Evolutionary conservation across 2,888 invertebrate species (phyloP).

Genomic region (Ephialtes manifestator): DNA sequence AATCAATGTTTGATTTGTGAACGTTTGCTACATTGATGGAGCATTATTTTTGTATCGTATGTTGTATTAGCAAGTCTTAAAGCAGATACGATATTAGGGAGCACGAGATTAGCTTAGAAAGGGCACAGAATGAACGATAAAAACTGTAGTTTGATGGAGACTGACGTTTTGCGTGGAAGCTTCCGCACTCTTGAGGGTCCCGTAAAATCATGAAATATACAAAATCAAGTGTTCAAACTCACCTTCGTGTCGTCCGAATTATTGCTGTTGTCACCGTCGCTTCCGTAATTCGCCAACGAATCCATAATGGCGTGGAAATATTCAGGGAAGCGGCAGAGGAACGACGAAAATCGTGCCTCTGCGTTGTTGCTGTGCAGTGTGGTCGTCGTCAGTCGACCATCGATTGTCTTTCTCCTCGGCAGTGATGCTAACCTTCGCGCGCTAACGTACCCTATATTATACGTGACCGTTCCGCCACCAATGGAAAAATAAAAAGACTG

Average conservation of each 20-base stretch:
- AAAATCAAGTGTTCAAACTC: constrained; percentile 43
- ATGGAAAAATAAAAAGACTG: constrained; percentile 7
- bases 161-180: neutral
- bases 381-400: constrained; percentile 39
- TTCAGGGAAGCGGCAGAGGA: constrained; percentile 25
- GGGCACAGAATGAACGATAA: neutral
- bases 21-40: neutral
- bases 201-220: neutral
- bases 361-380: constrained; percentile 49
- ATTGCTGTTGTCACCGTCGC: constrained; percentile 90
- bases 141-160: neutral
- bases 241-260: constrained; percentile 83
- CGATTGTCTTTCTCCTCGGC: constrained; percentile 49
- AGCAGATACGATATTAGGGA: neutral
- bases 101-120: neutral
- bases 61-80: neutral
- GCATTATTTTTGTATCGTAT: neutral
- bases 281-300: constrained; percentile 92
- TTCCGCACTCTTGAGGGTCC: neutral
- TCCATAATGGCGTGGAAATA: constrained; percentile 88
- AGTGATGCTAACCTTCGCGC: constrained; percentile 30
- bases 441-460: constrained; percentile 1
- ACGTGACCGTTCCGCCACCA: neutral
- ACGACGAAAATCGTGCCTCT: constrained; percentile 51
- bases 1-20: neutral